phyloP scores from a whole-genome alignment of 2,113 vertebrate species.

The Dasyurus viverrinus region DNA sequence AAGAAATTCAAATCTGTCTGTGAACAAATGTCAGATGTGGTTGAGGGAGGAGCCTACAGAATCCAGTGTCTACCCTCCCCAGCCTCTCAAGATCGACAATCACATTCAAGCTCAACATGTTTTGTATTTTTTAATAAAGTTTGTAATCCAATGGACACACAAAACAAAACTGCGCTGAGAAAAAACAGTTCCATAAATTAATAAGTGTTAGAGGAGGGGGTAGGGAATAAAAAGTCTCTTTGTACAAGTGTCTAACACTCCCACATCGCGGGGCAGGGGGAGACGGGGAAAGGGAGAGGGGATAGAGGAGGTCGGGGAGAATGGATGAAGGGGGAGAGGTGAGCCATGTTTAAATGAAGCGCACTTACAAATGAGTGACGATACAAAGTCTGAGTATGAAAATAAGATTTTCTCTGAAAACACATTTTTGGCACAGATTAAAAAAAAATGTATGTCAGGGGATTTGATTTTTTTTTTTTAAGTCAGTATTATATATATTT shows the following conservation, averaged over 20 bases:
- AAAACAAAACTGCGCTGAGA: constrained; percentile 88
- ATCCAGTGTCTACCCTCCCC: not conserved
- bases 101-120: constrained; percentile 72
- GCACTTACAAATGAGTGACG: constrained; percentile 91
- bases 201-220: constrained; percentile 82
- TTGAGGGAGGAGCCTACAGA: not conserved
- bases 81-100: constrained; percentile 45
- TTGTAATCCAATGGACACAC: constrained; percentile 91
- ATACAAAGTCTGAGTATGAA: constrained; percentile 99
- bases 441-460: constrained; percentile 90
- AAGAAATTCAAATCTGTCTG: not conserved
- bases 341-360: constrained; percentile 84
- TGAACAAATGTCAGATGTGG: not conserved
- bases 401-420: constrained; percentile 97
- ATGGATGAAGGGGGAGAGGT: constrained; percentile 31
- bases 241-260: constrained; percentile 85
- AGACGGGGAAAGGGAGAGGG: constrained; percentile 35
- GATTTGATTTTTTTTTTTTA: constrained; percentile 82
- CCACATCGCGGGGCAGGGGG: constrained; percentile 59
- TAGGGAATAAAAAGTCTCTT: constrained; percentile 69
- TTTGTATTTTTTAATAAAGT: constrained; percentile 92
- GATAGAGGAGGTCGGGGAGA: constrained; percentile 33
- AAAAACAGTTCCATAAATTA: constrained; percentile 89
- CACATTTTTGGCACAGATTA: constrained; percentile 97
- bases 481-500: constrained; percentile 93